Conservation (phyloP, 2,888 invertebrate species). For the Sabatieria punctata region DNA sequence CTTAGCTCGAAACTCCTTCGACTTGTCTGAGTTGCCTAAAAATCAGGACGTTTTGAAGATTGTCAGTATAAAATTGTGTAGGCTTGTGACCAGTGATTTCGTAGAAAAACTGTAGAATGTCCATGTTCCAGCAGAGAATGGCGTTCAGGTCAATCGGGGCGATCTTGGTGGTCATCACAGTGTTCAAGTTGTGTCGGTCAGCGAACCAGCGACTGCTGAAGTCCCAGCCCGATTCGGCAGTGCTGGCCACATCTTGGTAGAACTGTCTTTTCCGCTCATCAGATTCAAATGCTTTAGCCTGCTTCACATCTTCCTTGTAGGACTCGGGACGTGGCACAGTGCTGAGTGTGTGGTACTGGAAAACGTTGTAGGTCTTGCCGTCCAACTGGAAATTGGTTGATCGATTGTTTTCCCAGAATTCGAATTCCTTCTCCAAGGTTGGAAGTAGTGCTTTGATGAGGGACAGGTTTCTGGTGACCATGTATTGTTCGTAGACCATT, state of each 20-base stretch:
- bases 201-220: no score
- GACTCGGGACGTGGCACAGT: slow-evolving; percentile 64
- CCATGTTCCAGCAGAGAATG: no score
- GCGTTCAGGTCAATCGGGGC: no score
- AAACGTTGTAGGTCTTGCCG: slow-evolving; percentile 46
- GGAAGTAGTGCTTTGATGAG: slow-evolving; percentile 17
- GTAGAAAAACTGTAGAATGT: slow-evolving; percentile 43
- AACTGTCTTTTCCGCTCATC: no score
- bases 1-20: slow-evolving; percentile 16
- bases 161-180: no score
- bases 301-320: slow-evolving; percentile 42
- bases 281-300: slow-evolving; percentile 13
- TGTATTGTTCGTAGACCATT: slow-evolving; percentile 54
- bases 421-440: slow-evolving; percentile 36
- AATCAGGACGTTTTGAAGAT: neutral
- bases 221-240: no score
- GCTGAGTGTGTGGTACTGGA: no score
- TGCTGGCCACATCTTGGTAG: no score
- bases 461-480: slow-evolving; percentile 33
- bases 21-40: slow-evolving; percentile 20
- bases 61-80: no score
- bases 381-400: slow-evolving; percentile 24
- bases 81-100: slow-evolving; percentile 16
- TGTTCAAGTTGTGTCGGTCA: slow-evolving; percentile 45
- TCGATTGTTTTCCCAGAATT: slow-evolving; percentile 62